phyloP scores from a whole-genome alignment of 1,140 invertebrate genomes.

The Nebria ingens region DNA sequence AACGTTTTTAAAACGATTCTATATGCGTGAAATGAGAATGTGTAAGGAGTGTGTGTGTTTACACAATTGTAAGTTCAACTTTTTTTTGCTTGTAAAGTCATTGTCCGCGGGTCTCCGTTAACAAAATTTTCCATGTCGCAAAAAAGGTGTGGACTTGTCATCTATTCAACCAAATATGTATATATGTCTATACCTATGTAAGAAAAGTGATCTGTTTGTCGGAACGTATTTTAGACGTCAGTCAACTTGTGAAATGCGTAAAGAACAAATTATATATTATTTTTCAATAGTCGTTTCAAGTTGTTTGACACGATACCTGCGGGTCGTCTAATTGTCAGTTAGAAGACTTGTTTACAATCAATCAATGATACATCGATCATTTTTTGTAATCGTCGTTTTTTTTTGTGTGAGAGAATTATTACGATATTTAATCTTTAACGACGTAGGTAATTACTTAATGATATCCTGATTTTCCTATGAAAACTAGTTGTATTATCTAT shows the following conservation, averaged over 20 bases:
- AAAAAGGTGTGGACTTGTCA: not conserved
- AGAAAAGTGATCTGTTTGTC: not conserved
- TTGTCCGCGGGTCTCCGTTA: not conserved
- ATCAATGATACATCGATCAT: no score
- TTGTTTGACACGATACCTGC: not conserved
- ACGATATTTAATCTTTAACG: no score
- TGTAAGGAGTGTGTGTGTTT: not conserved
- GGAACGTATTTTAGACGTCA: not conserved
- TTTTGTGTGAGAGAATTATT: no score
- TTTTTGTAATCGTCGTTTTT: no score
- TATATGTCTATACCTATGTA: not conserved
- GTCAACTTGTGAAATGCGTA: not conserved
- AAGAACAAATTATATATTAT: slow-evolving; percentile 3
- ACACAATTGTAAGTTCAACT: not conserved
- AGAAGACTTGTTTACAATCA: no score
- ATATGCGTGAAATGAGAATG: not conserved
- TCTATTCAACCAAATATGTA: not conserved
- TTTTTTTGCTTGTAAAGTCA: not conserved
- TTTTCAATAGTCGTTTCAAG: not conserved
- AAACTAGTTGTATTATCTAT: no score
- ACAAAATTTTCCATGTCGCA: not conserved
- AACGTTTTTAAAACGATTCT: no score
- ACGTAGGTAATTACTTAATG: no score
- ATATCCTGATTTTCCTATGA: no score
- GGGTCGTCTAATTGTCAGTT: not conserved